A percentile compares a stretch with the other conserved stretches of the same genome.
Conservation (phyloP, 2,888 invertebrate genomes). For the Hermaeophaga mercurialis region DNA sequence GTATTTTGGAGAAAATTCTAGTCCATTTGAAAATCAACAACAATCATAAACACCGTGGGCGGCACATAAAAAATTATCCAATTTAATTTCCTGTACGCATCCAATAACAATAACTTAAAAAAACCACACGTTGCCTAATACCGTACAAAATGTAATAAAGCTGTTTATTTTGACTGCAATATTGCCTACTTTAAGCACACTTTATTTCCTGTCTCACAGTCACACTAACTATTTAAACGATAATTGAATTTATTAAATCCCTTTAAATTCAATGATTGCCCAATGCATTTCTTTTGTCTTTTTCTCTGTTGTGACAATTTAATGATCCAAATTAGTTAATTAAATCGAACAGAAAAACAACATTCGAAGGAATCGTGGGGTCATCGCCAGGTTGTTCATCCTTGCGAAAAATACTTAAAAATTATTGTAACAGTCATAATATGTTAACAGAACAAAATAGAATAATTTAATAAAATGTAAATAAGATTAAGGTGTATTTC, state of each 20-base stretch:
- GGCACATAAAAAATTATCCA: constrained; percentile 25
- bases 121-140: constrained; percentile 34
- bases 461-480: too few relatives aligned
- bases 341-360: too few relatives aligned
- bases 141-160: constrained; percentile 43
- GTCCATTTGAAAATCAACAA: too few relatives aligned
- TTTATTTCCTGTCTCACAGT: constrained; percentile 31
- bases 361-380: too few relatives aligned
- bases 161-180: constrained; percentile 44
- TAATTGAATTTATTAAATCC: constrained; percentile 26
- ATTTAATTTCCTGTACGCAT: constrained; percentile 34
- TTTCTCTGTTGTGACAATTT: neutral
- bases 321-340: too few relatives aligned
- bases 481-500: too few relatives aligned
- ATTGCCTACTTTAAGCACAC: constrained; percentile 40
- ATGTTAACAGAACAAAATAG: too few relatives aligned
- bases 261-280: constrained; percentile 12
- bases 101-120: constrained; percentile 42
- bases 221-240: constrained; percentile 11
- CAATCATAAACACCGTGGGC: too few relatives aligned
- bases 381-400: too few relatives aligned
- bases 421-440: too few relatives aligned
- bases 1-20: too few relatives aligned
- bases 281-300: constrained; percentile 5
- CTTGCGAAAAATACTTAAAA: too few relatives aligned